Percentiles rank a stretch among this genome's conserved stretches.
These are phyloP conservation scores for Montifringilla adamsi DNA, from an alignment of 2,113 vertebrate genomes.

Conservation along the genomic window DNA sequence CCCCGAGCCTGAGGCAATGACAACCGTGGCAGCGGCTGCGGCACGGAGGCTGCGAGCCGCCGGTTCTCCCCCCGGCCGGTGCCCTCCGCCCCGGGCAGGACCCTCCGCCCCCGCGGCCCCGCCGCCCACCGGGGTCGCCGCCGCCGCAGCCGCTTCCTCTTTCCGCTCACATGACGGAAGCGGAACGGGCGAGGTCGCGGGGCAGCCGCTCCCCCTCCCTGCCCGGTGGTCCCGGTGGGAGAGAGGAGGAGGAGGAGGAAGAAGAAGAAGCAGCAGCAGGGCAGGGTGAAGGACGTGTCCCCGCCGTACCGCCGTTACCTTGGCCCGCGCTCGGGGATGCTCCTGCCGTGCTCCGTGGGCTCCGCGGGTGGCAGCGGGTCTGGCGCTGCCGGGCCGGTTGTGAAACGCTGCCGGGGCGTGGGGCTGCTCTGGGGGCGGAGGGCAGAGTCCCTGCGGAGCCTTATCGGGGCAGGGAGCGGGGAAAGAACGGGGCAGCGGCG, in stretches of 20 bases:
- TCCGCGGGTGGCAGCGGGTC: not conserved
- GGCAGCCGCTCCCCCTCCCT: not conserved
- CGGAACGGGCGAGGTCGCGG: not conserved
- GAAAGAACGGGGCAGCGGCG: not conserved
- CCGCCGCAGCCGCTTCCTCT: not conserved
- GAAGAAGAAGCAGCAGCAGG: no score
- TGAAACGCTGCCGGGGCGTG: not conserved
- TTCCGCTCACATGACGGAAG: not conserved
- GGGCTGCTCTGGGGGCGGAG: not conserved
- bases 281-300: rapidly evolving
- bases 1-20: not conserved
- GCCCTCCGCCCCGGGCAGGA: not conserved
- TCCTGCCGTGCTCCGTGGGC: not conserved
- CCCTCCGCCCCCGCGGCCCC: not conserved
- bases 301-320: not conserved
- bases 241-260: not conserved
- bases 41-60: not conserved
- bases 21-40: not conserved
- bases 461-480: not conserved
- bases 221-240: not conserved
- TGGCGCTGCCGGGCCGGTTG: not conserved
- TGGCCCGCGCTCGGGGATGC: rapidly evolving
- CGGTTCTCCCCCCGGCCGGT: rapidly evolving
- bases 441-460: not conserved
- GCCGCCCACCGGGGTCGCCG: not conserved